phyloP scores from a whole-genome alignment of 2,888 invertebrate species.

The Linnaemya vulpina region DNA sequence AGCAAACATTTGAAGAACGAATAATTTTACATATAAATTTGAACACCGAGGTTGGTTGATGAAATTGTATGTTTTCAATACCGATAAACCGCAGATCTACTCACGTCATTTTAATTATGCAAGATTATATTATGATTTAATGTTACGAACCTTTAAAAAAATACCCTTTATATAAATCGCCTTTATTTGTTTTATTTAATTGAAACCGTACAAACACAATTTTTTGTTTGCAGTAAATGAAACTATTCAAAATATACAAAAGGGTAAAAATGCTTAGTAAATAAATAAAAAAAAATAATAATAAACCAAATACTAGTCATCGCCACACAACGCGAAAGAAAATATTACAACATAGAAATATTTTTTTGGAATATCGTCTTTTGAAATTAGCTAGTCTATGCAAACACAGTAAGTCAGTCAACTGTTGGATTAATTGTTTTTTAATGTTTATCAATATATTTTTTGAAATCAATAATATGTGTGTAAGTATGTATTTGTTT shows the following conservation, averaged over 20 bases:
- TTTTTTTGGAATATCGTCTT: background rate
- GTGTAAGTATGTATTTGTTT: background rate
- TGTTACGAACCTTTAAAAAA: background rate
- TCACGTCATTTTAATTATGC: too few species aligned
- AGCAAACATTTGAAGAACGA: too few species aligned
- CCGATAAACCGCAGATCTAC: too few species aligned
- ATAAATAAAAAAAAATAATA: background rate
- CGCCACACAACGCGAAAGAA: slow-evolving; percentile 7
- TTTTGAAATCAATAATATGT: background rate
- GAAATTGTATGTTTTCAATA: too few species aligned
- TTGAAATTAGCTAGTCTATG: too few species aligned
- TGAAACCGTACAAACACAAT: background rate
- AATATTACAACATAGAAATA: background rate
- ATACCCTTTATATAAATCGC: background rate
- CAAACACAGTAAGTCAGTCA: too few species aligned
- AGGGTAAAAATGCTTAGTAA: background rate
- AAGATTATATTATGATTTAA: too few species aligned
- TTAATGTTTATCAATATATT: background rate
- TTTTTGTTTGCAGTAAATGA: background rate
- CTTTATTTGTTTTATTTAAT: background rate
- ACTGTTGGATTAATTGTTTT: background rate
- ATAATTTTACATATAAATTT: too few species aligned
- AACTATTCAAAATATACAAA: background rate
- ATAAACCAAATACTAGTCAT: background rate
- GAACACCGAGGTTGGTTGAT: too few species aligned